These are phyloP conservation scores for Nematostella vectensis DNA, from an alignment of 92 coral and sea anemone genomes.

Conservation along the genomic window DNA sequence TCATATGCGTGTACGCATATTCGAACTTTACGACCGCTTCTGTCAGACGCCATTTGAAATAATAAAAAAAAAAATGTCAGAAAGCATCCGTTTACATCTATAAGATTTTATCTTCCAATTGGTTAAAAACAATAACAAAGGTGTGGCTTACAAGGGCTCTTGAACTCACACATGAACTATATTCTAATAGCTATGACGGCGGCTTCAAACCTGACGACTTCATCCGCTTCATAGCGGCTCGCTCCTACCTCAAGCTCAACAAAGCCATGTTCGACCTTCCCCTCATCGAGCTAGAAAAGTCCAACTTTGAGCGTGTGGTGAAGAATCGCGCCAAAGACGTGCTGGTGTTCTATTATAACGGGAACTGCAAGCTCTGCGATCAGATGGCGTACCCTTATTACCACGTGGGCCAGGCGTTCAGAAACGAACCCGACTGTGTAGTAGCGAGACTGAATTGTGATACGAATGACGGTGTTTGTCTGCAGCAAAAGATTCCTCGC, in stretches of 20 bases:
- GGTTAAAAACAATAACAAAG: too few relatives aligned
- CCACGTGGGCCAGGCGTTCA: slow-evolving; percentile 60
- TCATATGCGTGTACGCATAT: too few relatives aligned
- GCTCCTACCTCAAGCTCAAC: slow-evolving; percentile 46
- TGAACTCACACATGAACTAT: too few relatives aligned
- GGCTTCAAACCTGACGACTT: slow-evolving; percentile 55
- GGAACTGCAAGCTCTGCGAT: slow-evolving; percentile 76
- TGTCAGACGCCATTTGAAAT: too few relatives aligned
- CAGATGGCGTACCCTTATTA: slow-evolving; percentile 44
- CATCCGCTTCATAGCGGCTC: slow-evolving; percentile 60
- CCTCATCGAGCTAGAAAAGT: slow-evolving; percentile 60
- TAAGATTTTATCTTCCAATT: too few relatives aligned
- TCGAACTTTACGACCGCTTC: too few relatives aligned
- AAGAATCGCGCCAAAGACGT: slow-evolving; percentile 74
- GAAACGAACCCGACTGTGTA: slow-evolving; percentile 82
- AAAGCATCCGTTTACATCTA: too few relatives aligned
- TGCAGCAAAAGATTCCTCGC: slow-evolving; percentile 71
- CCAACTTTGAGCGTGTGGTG: slow-evolving; percentile 84
- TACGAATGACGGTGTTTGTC: slow-evolving; percentile 45
- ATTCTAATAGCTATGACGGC: slow-evolving; percentile 67
- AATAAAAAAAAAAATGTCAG: too few relatives aligned
- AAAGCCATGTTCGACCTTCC: slow-evolving; percentile 65
- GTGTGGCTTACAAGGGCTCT: too few relatives aligned
- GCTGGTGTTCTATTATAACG: slow-evolving; percentile 69
- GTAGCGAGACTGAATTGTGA: slow-evolving; percentile 77